Conservation (phyloP, 2,888 invertebrate genomes). For the Sclerodermus sp. region DNA sequence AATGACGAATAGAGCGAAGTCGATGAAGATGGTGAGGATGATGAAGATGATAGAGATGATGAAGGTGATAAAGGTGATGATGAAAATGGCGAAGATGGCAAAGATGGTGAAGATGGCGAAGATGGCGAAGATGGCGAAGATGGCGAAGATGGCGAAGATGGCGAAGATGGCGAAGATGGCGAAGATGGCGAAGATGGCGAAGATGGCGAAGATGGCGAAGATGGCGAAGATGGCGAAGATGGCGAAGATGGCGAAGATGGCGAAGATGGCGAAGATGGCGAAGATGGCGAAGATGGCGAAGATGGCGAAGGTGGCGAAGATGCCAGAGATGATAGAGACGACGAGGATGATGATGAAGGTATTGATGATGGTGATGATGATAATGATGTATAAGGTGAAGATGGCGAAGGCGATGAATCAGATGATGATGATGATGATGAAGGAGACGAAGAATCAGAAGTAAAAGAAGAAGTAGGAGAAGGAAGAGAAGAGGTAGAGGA, state of each 20-base stretch:
- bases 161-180: neutral
- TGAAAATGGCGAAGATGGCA: neutral
- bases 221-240: slow-evolving; percentile 8
- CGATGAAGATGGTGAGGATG: neutral
- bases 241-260: neutral
- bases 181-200: neutral
- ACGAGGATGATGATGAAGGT: neutral
- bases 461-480: neutral
- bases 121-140: neutral
- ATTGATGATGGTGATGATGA: slow-evolving; percentile 1
- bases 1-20: slow-evolving; percentile 2
- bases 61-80: neutral
- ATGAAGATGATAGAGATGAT: neutral
- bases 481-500: neutral
- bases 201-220: neutral
- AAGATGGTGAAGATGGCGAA: slow-evolving; percentile 9
- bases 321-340: slow-evolving; percentile 9
- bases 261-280: slow-evolving; percentile 4
- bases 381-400: neutral
- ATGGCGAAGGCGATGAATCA: neutral
- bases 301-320: slow-evolving; percentile 9
- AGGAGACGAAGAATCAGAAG: slow-evolving; percentile 18
- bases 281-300: slow-evolving; percentile 6
- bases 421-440: slow-evolving; percentile 5
- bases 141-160: neutral